Conservation (phyloP, 2,113 vertebrate genomes). For the Caranx ignobilis region DNA sequence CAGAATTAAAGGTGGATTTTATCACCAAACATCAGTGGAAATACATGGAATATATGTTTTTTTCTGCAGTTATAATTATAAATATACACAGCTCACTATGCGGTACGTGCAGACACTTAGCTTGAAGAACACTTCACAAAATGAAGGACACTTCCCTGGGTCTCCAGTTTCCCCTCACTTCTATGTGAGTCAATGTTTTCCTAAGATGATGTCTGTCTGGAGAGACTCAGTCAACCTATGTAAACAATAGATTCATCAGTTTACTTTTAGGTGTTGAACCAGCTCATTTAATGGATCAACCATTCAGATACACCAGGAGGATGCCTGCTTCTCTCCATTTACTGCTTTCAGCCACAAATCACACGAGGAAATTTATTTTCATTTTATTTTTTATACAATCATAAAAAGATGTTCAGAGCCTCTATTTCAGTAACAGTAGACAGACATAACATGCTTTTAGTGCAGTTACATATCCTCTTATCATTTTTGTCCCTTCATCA, state of each 20-base stretch:
- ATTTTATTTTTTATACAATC: not conserved
- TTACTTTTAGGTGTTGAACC: not conserved
- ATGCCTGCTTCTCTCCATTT: not conserved
- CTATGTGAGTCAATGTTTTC: constrained; percentile 11
- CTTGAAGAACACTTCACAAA: not conserved
- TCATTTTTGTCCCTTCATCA: constrained; percentile 6
- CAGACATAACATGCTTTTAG: not conserved
- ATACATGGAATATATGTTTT: not conserved
- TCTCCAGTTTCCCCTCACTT: not conserved
- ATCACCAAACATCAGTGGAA: not conserved
- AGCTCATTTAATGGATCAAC: constrained; percentile 23
- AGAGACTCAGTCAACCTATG: not conserved
- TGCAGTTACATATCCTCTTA: too few relatives aligned
- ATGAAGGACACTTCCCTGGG: not conserved
- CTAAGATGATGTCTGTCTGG: not conserved
- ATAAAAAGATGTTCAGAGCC: not conserved
- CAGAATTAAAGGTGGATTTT: not conserved
- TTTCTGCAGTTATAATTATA: not conserved
- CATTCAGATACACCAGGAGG: not conserved
- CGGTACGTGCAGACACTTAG: not conserved
- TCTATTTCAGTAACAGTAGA: not conserved
- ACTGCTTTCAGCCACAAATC: not conserved
- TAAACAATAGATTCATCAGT: not conserved
- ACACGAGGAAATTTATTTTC: not conserved
- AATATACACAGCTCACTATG: not conserved